phyloP scores from a whole-genome alignment of 2,888 invertebrate genomes.

The Osmoderma eremita region DNA sequence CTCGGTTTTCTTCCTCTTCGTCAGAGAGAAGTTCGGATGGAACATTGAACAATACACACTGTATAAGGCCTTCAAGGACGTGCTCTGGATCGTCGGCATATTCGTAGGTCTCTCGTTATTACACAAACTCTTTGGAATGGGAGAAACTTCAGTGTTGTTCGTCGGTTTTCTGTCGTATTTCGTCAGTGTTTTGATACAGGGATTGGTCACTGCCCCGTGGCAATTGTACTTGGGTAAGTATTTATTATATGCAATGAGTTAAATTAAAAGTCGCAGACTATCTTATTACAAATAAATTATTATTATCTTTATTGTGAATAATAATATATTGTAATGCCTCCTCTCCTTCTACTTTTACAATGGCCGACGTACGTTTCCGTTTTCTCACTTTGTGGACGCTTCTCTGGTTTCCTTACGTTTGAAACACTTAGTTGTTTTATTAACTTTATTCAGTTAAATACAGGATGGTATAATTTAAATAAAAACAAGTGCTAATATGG shows the following conservation, averaged over 20 bases:
- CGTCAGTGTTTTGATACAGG: slow-evolving; percentile 54
- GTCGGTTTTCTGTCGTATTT: slow-evolving; percentile 58
- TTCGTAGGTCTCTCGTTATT: slow-evolving; percentile 69
- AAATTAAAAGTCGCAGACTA: too few relatives aligned
- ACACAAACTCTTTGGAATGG: slow-evolving; percentile 64
- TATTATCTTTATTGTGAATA: neutral
- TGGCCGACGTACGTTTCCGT: neutral
- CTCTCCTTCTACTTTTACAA: neutral
- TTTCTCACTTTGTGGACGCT: too few relatives aligned
- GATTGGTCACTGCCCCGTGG: slow-evolving; percentile 63
- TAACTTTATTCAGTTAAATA: too few relatives aligned
- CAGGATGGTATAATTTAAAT: too few relatives aligned
- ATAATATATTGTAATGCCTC: neutral
- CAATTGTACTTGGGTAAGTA: slow-evolving; percentile 67
- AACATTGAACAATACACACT: slow-evolving; percentile 71
- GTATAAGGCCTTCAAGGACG: slow-evolving; percentile 67
- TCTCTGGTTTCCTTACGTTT: too few relatives aligned
- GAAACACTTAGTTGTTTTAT: too few relatives aligned
- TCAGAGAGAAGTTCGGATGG: slow-evolving; percentile 75
- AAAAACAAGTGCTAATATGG: too few relatives aligned
- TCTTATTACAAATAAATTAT: neutral
- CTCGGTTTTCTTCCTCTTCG: slow-evolving; percentile 70
- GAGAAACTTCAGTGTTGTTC: slow-evolving; percentile 63
- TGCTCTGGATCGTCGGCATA: slow-evolving; percentile 68
- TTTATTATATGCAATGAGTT: too few relatives aligned